Percentiles rank a stretch among this genome's conserved stretches.
Evolutionary conservation across 2,888 invertebrate genomes (phyloP).

Genomic region (Eledone cirrhosa): DNA sequence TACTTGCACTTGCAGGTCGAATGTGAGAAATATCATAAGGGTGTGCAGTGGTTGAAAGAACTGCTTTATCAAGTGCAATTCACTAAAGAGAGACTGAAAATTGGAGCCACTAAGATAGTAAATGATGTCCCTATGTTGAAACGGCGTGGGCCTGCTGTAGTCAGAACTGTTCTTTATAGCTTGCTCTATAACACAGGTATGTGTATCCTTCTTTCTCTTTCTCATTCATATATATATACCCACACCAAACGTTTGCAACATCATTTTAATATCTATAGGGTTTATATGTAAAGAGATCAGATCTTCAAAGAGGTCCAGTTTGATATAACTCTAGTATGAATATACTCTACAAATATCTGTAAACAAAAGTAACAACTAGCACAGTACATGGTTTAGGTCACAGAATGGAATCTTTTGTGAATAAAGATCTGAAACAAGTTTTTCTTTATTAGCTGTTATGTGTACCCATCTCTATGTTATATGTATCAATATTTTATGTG

Average conservation of each 20-base stretch:
- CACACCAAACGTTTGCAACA: too few relatives aligned
- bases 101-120: slow-evolving; percentile 82
- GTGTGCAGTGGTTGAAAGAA: slow-evolving; percentile 81
- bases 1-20: slow-evolving; percentile 73
- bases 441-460: too few relatives aligned
- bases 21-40: slow-evolving; percentile 77
- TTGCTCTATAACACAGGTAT: slow-evolving; percentile 73
- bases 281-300: background rate
- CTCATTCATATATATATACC: too few relatives aligned
- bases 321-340: too few relatives aligned
- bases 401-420: too few relatives aligned
- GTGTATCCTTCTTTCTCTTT: too few relatives aligned
- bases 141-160: slow-evolving; percentile 78
- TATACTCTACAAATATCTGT: too few relatives aligned
- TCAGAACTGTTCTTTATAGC: slow-evolving; percentile 73
- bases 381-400: too few relatives aligned
- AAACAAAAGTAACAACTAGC: too few relatives aligned
- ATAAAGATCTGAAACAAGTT: too few relatives aligned
- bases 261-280: background rate
- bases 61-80: slow-evolving; percentile 78
- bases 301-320: background rate
- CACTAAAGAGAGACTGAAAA: slow-evolving; percentile 78
- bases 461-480: too few relatives aligned
- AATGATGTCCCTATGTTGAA: slow-evolving; percentile 83
- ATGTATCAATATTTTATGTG: too few relatives aligned